Percentiles rank a stretch among this genome's conserved stretches.
phyloP scores from a whole-genome alignment of 2,797 vertebrate species.

The Numenius phaeopus region DNA sequence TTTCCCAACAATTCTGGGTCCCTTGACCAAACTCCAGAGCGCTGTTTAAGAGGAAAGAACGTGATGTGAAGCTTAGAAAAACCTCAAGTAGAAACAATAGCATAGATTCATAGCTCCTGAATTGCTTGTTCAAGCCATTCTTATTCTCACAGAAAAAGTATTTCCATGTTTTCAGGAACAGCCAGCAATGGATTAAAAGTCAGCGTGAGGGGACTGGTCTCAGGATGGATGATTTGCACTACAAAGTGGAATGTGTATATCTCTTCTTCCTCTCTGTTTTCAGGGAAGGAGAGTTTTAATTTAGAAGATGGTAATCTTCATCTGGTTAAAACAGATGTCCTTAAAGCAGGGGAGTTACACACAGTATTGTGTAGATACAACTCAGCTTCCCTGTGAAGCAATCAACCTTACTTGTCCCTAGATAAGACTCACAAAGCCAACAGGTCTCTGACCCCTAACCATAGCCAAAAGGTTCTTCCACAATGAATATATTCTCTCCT shows the following conservation, averaged over 20 bases:
- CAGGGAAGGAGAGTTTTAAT: background rate
- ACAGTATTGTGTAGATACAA: background rate
- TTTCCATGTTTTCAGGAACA: background rate
- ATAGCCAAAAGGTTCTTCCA: background rate
- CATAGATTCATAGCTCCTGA: background rate
- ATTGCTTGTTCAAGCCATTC: background rate
- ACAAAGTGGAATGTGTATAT: background rate
- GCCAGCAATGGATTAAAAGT: background rate
- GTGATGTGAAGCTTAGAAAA: background rate
- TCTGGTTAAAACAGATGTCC: background rate
- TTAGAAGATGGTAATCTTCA: background rate
- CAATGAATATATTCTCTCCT: background rate
- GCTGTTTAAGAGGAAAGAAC: background rate
- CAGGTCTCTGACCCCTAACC: background rate
- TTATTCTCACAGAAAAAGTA: background rate
- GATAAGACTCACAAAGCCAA: background rate
- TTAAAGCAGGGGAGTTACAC: background rate
- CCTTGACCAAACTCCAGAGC: background rate
- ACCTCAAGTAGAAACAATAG: background rate
- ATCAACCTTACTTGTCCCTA: background rate
- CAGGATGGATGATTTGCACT: background rate
- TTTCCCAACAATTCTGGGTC: background rate
- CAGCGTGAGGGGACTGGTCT: background rate
- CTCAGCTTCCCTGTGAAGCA: background rate
- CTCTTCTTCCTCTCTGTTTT: background rate